Base-by-base conservation (phyloP, 1,140 invertebrate species). In the Drosophila lacteicornis region DNA sequence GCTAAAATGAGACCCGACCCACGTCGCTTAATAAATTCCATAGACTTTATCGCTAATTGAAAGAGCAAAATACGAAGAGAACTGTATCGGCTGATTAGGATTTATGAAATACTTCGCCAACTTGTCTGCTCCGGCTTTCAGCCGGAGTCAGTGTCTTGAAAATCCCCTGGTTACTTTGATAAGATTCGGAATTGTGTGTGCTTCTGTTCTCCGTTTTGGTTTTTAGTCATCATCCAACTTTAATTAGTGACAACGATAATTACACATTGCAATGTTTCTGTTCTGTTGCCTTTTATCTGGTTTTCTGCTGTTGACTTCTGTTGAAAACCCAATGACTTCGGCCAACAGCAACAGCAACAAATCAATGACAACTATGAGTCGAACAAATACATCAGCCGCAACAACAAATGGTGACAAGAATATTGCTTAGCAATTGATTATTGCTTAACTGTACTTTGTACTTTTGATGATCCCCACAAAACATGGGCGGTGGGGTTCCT, bases 161-260 rank as follows among this genome's bases (percentile, higher is more conserved):
- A 76, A 76, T 76, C 62, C 74, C 73, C 59, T 40, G 45, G 47
- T 22, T 65, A 57, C 19, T 33, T 17, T 59, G 50, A 79, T 63
- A 79, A 70, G 75, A 71, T 45, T 63, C 33, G 9, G 19, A 62
- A 45, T 33, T 45, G 47, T 51, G 33, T n/a, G 56, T 65, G 57
- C 12, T 33, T 65, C 17, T 45, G 65, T 49, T 57, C 46, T 57
- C 13, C n/a, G 19, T 19, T 58, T 71, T 49, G 33, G 47, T 30
- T 27, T 62, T 67, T 61, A 67, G 56, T 56, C 53, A 56, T 74
- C 70, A 73, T 73, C 51, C 76, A 63, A 80, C 85, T 88, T 88
- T 88, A 88, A 88, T 88, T 88, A 88, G 85, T 88, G 85, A 88
- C 84, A 88, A 88, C 84, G 85, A 88, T 84, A 88, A 88, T 88